Percentiles rank a stretch among this genome's conserved stretches.
These are phyloP conservation scores for Habropoda laboriosa DNA, from an alignment of 1,140 invertebrate genomes.

Conservation along the genomic window DNA sequence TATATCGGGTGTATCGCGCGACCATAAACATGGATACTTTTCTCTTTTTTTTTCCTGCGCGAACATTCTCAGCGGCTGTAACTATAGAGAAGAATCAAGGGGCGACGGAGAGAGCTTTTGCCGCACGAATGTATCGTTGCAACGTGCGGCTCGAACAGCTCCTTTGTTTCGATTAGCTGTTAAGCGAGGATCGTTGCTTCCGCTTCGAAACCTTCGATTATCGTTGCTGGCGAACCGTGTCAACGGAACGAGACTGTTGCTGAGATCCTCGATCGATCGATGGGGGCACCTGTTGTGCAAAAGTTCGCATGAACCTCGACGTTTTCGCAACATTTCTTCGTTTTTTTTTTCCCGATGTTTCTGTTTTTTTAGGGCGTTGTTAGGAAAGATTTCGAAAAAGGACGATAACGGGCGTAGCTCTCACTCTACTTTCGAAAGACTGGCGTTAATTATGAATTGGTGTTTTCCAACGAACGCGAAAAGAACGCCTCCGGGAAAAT, in stretches of 20 bases:
- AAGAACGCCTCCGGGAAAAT: too few relatives aligned
- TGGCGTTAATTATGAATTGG: neutral
- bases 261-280: conserved; percentile 60
- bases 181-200: conserved; percentile 59
- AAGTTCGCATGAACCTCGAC: too few relatives aligned
- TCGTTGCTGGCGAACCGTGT: conserved; percentile 67
- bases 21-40: neutral
- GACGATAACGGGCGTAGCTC: neutral
- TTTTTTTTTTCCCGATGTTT: neutral
- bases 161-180: conserved; percentile 59
- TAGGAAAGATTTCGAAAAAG: neutral
- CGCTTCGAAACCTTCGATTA: conserved; percentile 69
- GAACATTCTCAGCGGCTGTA: neutral
- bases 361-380: too few relatives aligned
- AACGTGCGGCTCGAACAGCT: conserved; percentile 45
- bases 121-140: conserved; percentile 19
- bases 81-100: neutral
- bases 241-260: conserved; percentile 59
- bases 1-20: too few relatives aligned
- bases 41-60: too few relatives aligned
- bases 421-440: neutral
- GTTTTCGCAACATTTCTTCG: too few relatives aligned
- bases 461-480: neutral
- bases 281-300: neutral
- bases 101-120: neutral